Percentiles rank a stretch among this genome's conserved stretches.
Conservation (phyloP, 2,797 vertebrate species). For the Acropternis orthonyx region DNA sequence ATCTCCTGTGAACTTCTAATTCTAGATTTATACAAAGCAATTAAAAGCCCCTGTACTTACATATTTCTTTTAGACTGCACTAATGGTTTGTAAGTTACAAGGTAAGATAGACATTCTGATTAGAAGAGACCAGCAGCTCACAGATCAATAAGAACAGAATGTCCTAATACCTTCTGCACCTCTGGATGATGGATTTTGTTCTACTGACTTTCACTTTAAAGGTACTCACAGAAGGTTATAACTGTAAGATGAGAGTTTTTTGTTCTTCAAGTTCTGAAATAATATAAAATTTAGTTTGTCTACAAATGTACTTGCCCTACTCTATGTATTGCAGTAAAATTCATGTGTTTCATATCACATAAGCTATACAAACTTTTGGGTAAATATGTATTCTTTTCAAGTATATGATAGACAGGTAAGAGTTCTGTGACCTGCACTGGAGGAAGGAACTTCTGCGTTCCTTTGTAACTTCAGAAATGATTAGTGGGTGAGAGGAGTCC, state of each 20-base stretch:
- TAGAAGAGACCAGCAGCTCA: constrained; percentile 29
- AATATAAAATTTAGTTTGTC: neutral
- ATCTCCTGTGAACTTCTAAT: constrained; percentile 41
- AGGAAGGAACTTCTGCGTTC: neutral
- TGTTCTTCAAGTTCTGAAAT: constrained; percentile 28
- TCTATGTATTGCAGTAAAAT: constrained; percentile 24
- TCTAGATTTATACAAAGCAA: constrained; percentile 27
- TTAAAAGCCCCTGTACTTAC: neutral
- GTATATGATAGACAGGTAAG: neutral
- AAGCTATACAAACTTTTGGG: neutral
- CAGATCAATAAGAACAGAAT: constrained; percentile 37
- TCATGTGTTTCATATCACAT: neutral
- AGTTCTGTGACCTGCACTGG: neutral
- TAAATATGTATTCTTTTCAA: neutral
- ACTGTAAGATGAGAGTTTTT: neutral
- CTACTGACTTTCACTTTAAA: constrained; percentile 49
- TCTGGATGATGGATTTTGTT: constrained; percentile 53
- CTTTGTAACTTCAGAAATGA: neutral
- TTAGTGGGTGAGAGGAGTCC: neutral
- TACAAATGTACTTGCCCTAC: neutral
- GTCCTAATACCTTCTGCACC: constrained; percentile 3
- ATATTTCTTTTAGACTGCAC: constrained; percentile 25
- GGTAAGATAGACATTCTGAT: neutral
- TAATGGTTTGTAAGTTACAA: constrained; percentile 34
- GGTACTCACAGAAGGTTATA: constrained; percentile 27